A percentile compares a stretch with the other conserved stretches of the same genome.
Evolutionary conservation across 2,797 vertebrate genomes (phyloP).

Genomic region (Girardinus metallicus): DNA sequence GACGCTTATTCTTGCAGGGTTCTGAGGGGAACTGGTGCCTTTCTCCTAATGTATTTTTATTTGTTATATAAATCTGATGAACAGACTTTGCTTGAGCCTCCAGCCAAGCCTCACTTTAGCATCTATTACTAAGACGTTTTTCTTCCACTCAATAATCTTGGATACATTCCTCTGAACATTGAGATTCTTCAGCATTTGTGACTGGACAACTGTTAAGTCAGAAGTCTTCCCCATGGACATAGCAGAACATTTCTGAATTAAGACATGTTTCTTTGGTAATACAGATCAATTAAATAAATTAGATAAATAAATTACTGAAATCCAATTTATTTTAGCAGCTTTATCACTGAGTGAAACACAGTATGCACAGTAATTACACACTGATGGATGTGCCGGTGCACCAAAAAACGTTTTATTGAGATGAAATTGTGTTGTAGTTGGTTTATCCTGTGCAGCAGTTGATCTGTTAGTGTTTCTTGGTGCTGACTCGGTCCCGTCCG

Average conservation of each 20-base stretch:
- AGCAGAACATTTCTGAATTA: background rate
- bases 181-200: background rate
- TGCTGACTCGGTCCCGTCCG: constrained; percentile 35
- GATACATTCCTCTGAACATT: background rate
- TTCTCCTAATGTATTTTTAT: background rate
- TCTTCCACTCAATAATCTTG: background rate
- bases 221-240: background rate
- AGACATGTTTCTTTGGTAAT: background rate
- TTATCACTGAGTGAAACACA: too few species aligned
- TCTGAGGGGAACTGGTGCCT: too few species aligned
- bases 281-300: too few species aligned
- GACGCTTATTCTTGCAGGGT: too few species aligned
- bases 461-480: background rate
- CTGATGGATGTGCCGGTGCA: too few species aligned
- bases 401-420: background rate
- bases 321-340: too few species aligned
- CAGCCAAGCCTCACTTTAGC: background rate
- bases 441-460: background rate
- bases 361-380: too few species aligned
- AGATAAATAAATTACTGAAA: too few species aligned
- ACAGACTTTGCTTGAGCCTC: background rate
- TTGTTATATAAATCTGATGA: background rate
- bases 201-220: too few species aligned
- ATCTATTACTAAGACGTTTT: background rate
- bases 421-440: background rate